Conservation (phyloP, 2,797 vertebrate species). For the Micromesistius poutassou region DNA sequence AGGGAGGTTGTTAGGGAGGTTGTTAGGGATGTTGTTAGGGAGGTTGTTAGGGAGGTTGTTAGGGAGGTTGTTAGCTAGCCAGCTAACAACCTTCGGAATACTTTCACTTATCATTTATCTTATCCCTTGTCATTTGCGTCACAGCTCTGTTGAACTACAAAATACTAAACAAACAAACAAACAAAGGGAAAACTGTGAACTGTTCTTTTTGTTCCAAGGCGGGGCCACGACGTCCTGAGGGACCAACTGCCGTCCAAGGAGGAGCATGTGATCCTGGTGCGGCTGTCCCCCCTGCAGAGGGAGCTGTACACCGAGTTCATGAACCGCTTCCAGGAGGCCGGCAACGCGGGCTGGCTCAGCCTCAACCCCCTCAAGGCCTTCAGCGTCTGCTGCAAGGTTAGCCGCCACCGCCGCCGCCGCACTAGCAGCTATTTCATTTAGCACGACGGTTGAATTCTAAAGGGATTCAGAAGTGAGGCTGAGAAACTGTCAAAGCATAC, state of each 20-base stretch:
- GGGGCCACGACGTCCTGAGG: conserved; percentile 91
- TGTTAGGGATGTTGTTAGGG: too few species aligned
- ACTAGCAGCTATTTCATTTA: not conserved
- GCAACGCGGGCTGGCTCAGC: conserved; percentile 94
- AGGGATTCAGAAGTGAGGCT: not conserved
- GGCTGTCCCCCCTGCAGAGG: conserved; percentile 91
- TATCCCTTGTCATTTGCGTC: too few species aligned
- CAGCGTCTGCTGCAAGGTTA: conserved; percentile 96
- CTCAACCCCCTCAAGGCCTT: conserved; percentile 96
- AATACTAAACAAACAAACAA: not conserved
- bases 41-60: too few species aligned
- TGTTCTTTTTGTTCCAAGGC: conserved; percentile 62
- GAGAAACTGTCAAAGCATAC: not conserved
- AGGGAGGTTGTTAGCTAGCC: too few species aligned
- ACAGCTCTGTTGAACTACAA: not conserved
- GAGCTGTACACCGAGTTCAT: conserved; percentile 97
- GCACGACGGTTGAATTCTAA: not conserved
- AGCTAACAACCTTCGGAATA: too few species aligned
- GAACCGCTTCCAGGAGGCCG: conserved; percentile 94
- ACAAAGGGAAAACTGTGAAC: not conserved
- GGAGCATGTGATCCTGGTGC: conserved; percentile 93
- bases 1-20: too few species aligned
- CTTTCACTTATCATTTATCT: too few species aligned
- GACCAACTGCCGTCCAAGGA: conserved; percentile 90
- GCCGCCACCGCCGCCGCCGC: conserved; percentile 25